These are phyloP conservation scores for Mylabris sibirica DNA, from an alignment of 2,888 invertebrate genomes.

Conservation along the genomic window DNA sequence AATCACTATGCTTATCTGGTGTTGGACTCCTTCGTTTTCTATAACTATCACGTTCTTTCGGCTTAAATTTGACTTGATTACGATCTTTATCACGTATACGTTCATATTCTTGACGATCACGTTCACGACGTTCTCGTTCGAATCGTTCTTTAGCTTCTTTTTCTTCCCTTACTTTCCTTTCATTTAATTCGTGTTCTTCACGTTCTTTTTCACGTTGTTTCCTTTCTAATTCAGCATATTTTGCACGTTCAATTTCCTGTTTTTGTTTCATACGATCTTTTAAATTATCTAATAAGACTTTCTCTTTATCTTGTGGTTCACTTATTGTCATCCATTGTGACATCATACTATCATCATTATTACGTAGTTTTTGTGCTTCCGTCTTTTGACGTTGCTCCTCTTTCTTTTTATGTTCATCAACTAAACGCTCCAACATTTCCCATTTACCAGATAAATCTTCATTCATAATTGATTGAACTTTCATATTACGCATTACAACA, in stretches of 20 bases:
- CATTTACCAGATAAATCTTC: conserved; percentile 60
- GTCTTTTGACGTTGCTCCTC: conserved; percentile 45
- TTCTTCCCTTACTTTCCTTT: conserved; percentile 57
- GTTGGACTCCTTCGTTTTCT: conserved; percentile 43
- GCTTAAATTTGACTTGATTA: conserved; percentile 53
- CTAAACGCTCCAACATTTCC: conserved; percentile 59
- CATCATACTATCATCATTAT: conserved; percentile 56
- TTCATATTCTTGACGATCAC: conserved; percentile 56
- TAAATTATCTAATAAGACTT: conserved; percentile 62
- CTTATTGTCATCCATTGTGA: conserved; percentile 65
- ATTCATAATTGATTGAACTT: conserved; percentile 62
- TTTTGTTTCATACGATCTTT: conserved; percentile 65
- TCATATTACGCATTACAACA: conserved; percentile 70
- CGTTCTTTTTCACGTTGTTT: conserved; percentile 51
- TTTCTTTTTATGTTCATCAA: conserved; percentile 63
- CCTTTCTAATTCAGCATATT: conserved; percentile 54
- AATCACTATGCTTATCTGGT: conserved; percentile 13
- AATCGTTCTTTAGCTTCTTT: conserved; percentile 52
- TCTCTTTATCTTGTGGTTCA: conserved; percentile 60
- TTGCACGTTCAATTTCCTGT: conserved; percentile 61
- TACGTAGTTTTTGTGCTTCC: conserved; percentile 28
- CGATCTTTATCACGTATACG: conserved; percentile 55
- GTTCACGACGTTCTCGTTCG: conserved; percentile 49
- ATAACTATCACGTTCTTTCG: conserved; percentile 58
- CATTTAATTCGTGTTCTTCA: conserved; percentile 55